phyloP scores from a whole-genome alignment of 1,140 invertebrate species.

The Polypedilum vanderplanki region DNA sequence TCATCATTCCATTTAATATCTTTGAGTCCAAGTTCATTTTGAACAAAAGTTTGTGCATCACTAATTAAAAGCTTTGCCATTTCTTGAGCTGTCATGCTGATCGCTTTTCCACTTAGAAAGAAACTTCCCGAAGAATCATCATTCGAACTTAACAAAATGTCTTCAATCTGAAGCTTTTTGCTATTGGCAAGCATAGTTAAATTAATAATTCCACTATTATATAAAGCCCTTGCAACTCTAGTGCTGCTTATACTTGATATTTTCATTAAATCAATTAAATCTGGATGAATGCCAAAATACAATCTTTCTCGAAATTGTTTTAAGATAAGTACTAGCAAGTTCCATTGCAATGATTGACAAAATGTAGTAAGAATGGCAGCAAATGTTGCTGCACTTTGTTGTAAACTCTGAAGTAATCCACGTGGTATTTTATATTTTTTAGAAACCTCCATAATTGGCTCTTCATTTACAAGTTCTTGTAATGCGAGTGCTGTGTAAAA shows the following conservation, averaged over 20 bases:
- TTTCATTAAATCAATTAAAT: conserved; percentile 85
- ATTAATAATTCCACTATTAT: conserved; percentile 73
- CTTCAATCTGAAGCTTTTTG: conserved; percentile 60
- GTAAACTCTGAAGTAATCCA: conserved; percentile 84
- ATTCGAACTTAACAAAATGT: conserved; percentile 65
- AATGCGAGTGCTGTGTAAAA: conserved; percentile 91
- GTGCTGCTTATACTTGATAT: conserved; percentile 77
- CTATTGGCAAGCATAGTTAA: conserved; percentile 71
- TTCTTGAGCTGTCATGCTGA: conserved; percentile 63
- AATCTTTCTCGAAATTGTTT: conserved; percentile 89
- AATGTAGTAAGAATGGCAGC: conserved; percentile 74
- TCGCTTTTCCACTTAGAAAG: conserved; percentile 76
- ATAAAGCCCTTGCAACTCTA: conserved; percentile 70
- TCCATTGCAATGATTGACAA: conserved; percentile 89
- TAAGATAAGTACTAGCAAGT: conserved; percentile 79
- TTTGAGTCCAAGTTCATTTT: conserved; percentile 54
- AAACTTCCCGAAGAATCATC: conserved; percentile 58
- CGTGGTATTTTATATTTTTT: conserved; percentile 77
- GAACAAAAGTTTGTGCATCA: conserved; percentile 67
- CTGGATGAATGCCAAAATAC: conserved; percentile 88
- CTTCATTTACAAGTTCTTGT: conserved; percentile 89
- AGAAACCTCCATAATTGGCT: conserved; percentile 69
- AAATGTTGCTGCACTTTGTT: conserved; percentile 93
- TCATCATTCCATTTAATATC: conserved; percentile 51
- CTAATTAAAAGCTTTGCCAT: conserved; percentile 71